Base-by-base conservation (phyloP, 2,888 invertebrate species). In the Brenthis ino region DNA sequence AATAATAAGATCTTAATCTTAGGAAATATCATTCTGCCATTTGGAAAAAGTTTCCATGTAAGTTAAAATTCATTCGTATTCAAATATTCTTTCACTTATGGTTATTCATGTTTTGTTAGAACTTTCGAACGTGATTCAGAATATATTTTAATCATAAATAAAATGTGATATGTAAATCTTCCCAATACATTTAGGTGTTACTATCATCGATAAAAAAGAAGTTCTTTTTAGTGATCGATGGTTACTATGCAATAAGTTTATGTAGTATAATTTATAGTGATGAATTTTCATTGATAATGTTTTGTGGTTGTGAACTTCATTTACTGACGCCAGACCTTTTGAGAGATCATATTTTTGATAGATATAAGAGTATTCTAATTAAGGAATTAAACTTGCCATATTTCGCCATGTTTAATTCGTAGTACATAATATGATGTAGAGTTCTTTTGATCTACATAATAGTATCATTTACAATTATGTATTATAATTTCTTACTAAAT, bases 341-440 rank as follows among this genome's bases (percentile, higher is more conserved):
- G 55, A 24, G 58, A 55, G 55, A 48, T 50, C 51, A 54, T 64
- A 47, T 6, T 65, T 20, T 54, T 16, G 14, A 24, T 57, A 64
- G 57, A 43, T 54, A 69, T 66, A 24, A 14, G 43, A 58, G 8
- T 48, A 64, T 72, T 72, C 73, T 72, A 76, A 74, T 74, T 79
- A 82, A 78, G 75, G 87, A 88, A 89, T 91, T 91, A 89, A 91
- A 90, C 91, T 85, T 86, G 89, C 92, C 92, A 91, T 91, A 86
- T 72, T 73, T 81, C 81, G 88, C 88, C 87, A 90, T 90, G 91
- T 89, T 91, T 91, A 87, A 89, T 89, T 89, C 88, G 33, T 55
- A 65, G 33, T 33, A 57, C 12, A 6, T 43, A 28, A 24, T 50
- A 28, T 43, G n/a, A 50, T 60, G 43, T 60, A n/a, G 13, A 57